These are phyloP conservation scores for Muscina levida DNA, from an alignment of 2,888 invertebrate species.

Conservation along the genomic window DNA sequence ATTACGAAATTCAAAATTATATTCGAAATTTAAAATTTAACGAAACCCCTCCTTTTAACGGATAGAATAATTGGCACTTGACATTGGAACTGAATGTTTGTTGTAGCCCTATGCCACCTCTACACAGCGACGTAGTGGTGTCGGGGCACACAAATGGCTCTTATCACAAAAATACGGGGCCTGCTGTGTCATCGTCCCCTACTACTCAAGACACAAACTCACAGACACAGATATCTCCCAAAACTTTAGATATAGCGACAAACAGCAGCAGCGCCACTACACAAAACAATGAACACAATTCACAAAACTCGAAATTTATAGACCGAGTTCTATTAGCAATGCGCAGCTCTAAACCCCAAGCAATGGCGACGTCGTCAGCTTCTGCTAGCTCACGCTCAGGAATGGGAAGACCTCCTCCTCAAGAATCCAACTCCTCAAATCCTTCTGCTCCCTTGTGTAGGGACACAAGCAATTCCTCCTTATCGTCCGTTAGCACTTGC, in stretches of 20 bases:
- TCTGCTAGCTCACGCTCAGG: not conserved
- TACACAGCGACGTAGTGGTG: conserved; percentile 59
- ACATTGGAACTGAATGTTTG: conserved; percentile 22
- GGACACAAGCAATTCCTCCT: conserved; percentile 70
- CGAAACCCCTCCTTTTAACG: conserved; percentile 42
- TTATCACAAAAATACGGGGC: not conserved
- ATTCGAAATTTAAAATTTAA: conserved; percentile 43
- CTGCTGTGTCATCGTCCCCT: conserved; percentile 27
- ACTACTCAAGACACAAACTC: conserved; percentile 21
- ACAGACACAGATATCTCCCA: conserved; percentile 41
- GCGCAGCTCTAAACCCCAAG: conserved; percentile 65
- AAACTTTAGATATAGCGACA: conserved; percentile 45
- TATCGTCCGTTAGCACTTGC: conserved; percentile 68
- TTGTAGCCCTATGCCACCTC: conserved; percentile 58
- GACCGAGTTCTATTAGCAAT: conserved; percentile 74
- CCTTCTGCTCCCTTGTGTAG: conserved; percentile 40
- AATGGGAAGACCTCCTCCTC: conserved; percentile 15
- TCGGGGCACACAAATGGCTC: conserved; percentile 44
- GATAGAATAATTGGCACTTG: conserved; percentile 46
- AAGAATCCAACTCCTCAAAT: conserved; percentile 29
- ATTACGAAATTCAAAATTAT: conserved; percentile 54
- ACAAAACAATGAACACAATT: conserved; percentile 50
- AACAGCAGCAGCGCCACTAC: conserved; percentile 34
- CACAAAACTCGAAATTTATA: conserved; percentile 70
- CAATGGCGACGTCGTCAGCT: conserved; percentile 14